Conservation (phyloP, 2,797 vertebrate genomes). For the Macropodus opercularis region DNA sequence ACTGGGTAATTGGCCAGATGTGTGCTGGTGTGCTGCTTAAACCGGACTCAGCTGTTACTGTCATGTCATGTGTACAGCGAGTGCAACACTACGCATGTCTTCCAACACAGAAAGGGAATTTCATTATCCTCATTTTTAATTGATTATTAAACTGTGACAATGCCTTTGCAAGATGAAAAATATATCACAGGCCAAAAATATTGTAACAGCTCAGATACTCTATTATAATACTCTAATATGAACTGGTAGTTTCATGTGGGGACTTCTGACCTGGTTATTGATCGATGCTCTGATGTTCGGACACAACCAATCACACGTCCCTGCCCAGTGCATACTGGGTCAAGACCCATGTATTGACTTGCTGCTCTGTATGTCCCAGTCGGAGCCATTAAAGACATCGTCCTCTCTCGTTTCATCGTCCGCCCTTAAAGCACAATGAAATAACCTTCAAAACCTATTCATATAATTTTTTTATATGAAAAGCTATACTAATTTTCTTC, state of each 20-base stretch:
- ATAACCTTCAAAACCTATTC: conserved; percentile 70
- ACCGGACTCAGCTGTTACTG: background rate
- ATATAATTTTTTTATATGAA: conserved; percentile 60
- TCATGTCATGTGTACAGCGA: background rate
- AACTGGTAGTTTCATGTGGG: background rate
- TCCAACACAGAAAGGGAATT: background rate
- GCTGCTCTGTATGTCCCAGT: conserved; percentile 28
- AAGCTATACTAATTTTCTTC: conserved; percentile 56
- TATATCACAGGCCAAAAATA: background rate
- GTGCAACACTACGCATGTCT: background rate
- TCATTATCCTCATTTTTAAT: background rate
- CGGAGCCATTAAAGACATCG: conserved; percentile 40
- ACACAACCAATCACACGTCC: conserved; percentile 15
- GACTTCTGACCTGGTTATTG: conserved; percentile 22
- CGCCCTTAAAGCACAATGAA: conserved; percentile 60
- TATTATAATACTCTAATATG: background rate
- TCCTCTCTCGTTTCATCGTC: conserved; percentile 39
- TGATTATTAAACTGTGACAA: too few relatives aligned
- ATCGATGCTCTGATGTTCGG: conserved; percentile 18
- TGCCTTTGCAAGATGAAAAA: too few relatives aligned
- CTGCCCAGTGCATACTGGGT: conserved; percentile 40
- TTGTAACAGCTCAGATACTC: background rate
- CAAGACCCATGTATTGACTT: conserved; percentile 35
- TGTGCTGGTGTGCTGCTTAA: too few relatives aligned
- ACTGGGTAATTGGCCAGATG: background rate